Evolutionary conservation across 2,113 vertebrate species (phyloP).

Genomic region (Aphyosemion australe): DNA sequence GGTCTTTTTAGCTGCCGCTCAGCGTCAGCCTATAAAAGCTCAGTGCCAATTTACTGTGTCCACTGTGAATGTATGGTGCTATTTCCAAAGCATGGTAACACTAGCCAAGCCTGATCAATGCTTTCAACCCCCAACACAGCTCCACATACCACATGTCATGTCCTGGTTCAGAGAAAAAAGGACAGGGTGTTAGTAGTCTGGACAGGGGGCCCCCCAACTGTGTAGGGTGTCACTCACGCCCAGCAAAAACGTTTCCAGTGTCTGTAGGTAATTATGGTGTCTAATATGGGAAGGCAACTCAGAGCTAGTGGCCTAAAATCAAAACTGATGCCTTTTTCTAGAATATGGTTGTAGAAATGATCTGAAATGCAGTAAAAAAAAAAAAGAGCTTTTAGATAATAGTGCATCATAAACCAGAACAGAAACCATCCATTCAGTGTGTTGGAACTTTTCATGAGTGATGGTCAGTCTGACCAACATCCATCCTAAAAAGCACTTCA

Average conservation of each 20-base stretch:
- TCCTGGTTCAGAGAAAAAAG: conserved; percentile 42
- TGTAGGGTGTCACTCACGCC: conserved; percentile 55
- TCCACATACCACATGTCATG: conserved; percentile 54
- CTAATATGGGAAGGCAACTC: conserved; percentile 28
- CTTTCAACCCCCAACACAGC: conserved; percentile 39
- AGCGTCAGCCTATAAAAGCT: conserved; percentile 41
- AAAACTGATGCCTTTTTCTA: conserved; percentile 30
- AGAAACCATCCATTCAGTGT: conserved; percentile 52
- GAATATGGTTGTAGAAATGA: conserved; percentile 24
- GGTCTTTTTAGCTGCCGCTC: conserved; percentile 57
- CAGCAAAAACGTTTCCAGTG: conserved; percentile 70
- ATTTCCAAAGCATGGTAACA: conserved; percentile 70
- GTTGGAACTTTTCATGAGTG: conserved; percentile 43
- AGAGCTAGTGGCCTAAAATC: conserved; percentile 4
- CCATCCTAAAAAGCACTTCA: conserved; percentile 11
- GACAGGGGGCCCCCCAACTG: background rate
- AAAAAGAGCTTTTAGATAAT: conserved; percentile 6
- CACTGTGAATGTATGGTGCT: conserved; percentile 42
- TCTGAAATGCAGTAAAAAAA: background rate
- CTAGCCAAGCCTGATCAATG: conserved; percentile 63
- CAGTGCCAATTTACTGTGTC: conserved; percentile 42
- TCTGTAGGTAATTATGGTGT: conserved; percentile 62
- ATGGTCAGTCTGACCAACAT: conserved; percentile 32
- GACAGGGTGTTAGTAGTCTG: conserved; percentile 21
- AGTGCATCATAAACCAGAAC: conserved; percentile 20